phyloP scores from a whole-genome alignment of 1,140 invertebrate genomes.

The Ectropis grisescens region DNA sequence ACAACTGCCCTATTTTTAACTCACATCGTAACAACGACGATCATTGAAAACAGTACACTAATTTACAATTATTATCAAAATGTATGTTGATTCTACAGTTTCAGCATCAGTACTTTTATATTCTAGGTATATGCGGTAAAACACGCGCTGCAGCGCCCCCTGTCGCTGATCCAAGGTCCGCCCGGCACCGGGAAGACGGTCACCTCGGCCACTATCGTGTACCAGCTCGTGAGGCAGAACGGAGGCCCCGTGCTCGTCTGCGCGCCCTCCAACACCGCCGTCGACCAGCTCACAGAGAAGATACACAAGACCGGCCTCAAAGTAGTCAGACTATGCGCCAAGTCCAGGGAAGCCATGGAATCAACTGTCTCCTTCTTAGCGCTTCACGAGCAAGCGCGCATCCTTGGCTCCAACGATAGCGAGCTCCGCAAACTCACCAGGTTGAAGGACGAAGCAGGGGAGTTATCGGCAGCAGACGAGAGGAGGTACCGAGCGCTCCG shows the following conservation, averaged over 20 bases:
- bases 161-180: slow-evolving; percentile 96
- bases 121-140: slow-evolving; percentile 96
- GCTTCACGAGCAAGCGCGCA: slow-evolving; percentile 97
- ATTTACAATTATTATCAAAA: no score
- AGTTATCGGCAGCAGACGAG: slow-evolving; percentile 94
- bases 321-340: slow-evolving; percentile 96
- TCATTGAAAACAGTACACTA: no score
- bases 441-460: slow-evolving; percentile 97
- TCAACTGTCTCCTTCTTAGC: slow-evolving; percentile 97
- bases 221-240: slow-evolving; percentile 96
- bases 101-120: slow-evolving; percentile 10
- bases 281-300: slow-evolving; percentile 99
- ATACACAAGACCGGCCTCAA: slow-evolving; percentile 98
- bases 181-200: slow-evolving; percentile 99
- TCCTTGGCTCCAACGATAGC: slow-evolving; percentile 86
- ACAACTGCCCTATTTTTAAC: no score
- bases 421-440: slow-evolving; percentile 97
- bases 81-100: no score
- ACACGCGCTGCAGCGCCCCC: slow-evolving; percentile 95
- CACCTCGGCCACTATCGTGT: slow-evolving; percentile 99
- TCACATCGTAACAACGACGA: no score
- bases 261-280: slow-evolving; percentile 98
- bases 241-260: slow-evolving; percentile 97
- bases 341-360: slow-evolving; percentile 98
- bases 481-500: slow-evolving; percentile 94